Percentiles rank a stretch among this genome's conserved stretches.
Conservation (phyloP, 2,888 invertebrate genomes). For the Andrena marginata region DNA sequence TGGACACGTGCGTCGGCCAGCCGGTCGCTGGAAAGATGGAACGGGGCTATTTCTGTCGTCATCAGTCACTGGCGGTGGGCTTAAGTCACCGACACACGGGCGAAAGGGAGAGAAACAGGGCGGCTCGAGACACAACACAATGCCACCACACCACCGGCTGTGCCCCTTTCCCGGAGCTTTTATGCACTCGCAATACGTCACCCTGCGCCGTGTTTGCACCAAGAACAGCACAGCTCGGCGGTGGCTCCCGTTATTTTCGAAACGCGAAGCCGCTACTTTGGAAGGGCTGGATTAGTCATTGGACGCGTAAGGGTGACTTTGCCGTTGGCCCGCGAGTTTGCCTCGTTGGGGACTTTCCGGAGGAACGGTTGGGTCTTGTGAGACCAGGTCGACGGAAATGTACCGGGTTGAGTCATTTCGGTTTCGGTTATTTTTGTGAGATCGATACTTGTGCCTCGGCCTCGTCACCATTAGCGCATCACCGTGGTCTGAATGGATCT, state of each 20-base stretch:
- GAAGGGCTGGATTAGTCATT: slow-evolving; percentile 38
- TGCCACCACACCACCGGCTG: slow-evolving; percentile 35
- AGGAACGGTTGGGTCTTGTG: not conserved
- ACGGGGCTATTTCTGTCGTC: slow-evolving; percentile 82
- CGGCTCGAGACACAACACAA: slow-evolving; percentile 64
- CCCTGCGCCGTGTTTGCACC: slow-evolving; percentile 29
- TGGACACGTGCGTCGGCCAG: slow-evolving; percentile 73
- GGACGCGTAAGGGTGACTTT: slow-evolving; percentile 8
- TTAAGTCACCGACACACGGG: slow-evolving; percentile 53
- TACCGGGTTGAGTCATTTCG: not conserved
- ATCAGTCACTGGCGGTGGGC: slow-evolving; percentile 81
- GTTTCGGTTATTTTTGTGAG: slow-evolving; percentile 3
- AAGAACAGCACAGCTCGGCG: slow-evolving; percentile 29
- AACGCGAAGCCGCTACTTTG: slow-evolving; percentile 15
- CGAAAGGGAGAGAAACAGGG: slow-evolving; percentile 42
- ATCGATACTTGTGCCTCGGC: not conserved
- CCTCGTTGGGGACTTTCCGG: not conserved
- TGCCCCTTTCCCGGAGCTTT: slow-evolving; percentile 59
- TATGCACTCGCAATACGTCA: slow-evolving; percentile 31
- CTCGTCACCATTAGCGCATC: not conserved
- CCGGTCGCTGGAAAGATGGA: slow-evolving; percentile 70
- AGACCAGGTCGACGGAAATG: not conserved
- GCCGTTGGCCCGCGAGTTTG: not conserved
- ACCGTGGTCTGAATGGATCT: not conserved
- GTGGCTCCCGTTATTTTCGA: slow-evolving; percentile 56